Conservation (phyloP, 1,140 invertebrate species). For the Ruditapes philippinarum region DNA sequence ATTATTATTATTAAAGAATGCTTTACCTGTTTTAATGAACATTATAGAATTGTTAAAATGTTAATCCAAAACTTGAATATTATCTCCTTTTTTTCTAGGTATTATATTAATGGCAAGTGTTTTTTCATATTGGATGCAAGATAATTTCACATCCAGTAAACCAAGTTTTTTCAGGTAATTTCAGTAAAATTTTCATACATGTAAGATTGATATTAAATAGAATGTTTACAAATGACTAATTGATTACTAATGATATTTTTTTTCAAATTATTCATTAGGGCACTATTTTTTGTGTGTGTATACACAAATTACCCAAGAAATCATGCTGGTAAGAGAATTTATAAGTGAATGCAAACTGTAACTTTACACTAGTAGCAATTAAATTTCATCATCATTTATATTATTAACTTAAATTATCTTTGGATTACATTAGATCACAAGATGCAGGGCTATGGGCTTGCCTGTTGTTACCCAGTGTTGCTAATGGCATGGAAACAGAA, state of each 20-base stretch:
- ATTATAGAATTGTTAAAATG: not conserved
- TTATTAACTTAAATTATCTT: too few species aligned
- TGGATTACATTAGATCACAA: not conserved
- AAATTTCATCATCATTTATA: not conserved
- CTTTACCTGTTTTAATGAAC: not conserved
- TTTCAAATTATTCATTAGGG: too few species aligned
- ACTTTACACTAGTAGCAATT: not conserved
- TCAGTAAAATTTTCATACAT: not conserved
- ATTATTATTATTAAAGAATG: too few species aligned
- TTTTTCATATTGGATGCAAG: not conserved
- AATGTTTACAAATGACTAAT: not conserved
- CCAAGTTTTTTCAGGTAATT: not conserved
- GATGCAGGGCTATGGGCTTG: not conserved
- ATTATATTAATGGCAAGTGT: not conserved
- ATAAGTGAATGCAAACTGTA: not conserved
- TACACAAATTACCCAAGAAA: too few species aligned
- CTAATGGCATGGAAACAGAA: constrained; percentile 15
- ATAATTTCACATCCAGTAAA: not conserved
- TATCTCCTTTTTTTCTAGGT: not conserved
- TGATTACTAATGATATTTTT: not conserved
- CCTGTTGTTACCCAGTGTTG: constrained; percentile 22
- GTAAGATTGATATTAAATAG: not conserved
- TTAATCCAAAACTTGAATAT: not conserved
- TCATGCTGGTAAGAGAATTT: too few species aligned
- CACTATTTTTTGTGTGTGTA: too few species aligned